These are phyloP conservation scores for Cyrtodaria siliqua DNA, from an alignment of 2,888 invertebrate genomes.

Conservation along the genomic window DNA sequence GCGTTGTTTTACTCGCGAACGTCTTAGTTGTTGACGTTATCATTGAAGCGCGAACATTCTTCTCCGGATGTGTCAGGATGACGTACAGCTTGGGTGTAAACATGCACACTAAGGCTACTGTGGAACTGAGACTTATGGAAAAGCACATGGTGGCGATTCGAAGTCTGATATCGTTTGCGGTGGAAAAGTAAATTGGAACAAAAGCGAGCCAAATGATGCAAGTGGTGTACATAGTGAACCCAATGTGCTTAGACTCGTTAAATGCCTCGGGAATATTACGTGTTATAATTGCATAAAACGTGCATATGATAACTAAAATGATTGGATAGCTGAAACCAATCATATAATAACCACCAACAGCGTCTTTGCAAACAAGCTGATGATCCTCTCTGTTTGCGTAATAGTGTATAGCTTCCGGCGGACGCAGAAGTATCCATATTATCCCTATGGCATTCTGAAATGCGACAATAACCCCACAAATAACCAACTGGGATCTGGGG, in stretches of 20 bases:
- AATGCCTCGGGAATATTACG: conserved; percentile 87
- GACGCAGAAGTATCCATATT: conserved; percentile 96
- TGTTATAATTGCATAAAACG: conserved; percentile 86
- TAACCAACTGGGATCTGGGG: conserved; percentile 86
- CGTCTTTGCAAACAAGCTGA: conserved; percentile 92
- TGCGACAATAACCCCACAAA: conserved; percentile 84
- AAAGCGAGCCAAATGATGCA: conserved; percentile 89
- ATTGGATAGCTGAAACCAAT: conserved; percentile 94
- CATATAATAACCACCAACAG: conserved; percentile 88
- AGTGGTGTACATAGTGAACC: conserved; percentile 95
- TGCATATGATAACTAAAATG: conserved; percentile 92
- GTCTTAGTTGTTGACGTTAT: conserved; percentile 74
- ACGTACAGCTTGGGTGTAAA: conserved; percentile 98
- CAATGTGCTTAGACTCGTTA: conserved; percentile 86
- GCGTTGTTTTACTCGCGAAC: conserved; percentile 6
- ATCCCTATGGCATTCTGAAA: conserved; percentile 91
- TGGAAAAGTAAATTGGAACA: conserved; percentile 89
- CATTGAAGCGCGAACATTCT: conserved; percentile 92
- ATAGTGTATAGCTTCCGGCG: conserved; percentile 95
- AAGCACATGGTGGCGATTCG: conserved; percentile 98
- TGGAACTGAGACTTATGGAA: conserved; percentile 97
- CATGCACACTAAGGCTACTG: conserved; percentile 96
- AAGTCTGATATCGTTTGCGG: conserved; percentile 89
- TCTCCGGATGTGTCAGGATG: conserved; percentile 94
- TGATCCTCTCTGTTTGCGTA: conserved; percentile 97